These are phyloP conservation scores for Gymnopithys bicolor DNA, from an alignment of 2,797 vertebrate species.

Conservation along the genomic window DNA sequence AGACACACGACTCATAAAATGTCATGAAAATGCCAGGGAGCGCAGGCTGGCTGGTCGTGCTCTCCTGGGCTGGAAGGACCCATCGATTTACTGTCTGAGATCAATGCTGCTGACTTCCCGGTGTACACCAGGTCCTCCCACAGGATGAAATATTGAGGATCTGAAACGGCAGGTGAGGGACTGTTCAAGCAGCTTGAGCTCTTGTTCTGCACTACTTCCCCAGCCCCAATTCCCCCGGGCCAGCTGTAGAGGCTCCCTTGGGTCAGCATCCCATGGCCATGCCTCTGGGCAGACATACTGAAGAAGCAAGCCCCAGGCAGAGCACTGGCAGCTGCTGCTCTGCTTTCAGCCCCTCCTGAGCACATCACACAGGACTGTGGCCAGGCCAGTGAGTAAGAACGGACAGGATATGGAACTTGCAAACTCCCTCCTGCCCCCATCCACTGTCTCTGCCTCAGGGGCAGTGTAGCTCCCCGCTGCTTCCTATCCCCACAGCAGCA, in stretches of 20 bases:
- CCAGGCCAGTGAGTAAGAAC: neutral
- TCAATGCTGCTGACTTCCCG: neutral
- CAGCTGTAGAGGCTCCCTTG: neutral
- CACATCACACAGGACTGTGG: fast-evolving
- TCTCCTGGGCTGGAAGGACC: neutral
- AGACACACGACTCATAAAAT: neutral
- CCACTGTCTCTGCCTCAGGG: fast-evolving
- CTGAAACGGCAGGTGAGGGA: neutral
- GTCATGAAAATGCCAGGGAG: conserved; percentile 53
- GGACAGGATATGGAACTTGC: neutral
- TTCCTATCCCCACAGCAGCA: neutral
- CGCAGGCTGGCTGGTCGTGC: neutral
- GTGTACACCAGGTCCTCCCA: neutral
- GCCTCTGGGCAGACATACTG: neutral
- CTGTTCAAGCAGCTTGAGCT: neutral
- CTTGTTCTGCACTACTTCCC: fast-evolving
- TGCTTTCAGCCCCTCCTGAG: neutral
- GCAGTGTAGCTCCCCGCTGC: neutral
- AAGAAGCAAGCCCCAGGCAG: neutral
- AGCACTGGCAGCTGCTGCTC: neutral
- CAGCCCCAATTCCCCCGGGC: fast-evolving
- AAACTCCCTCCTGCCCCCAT: neutral
- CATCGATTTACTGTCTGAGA: conserved; percentile 11
- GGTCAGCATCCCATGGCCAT: fast-evolving
- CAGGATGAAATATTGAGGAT: neutral